Evolutionary conservation across 2,113 vertebrate species (phyloP), one percentile per base, ranked within the genome.

Genomic region (Cacatua alba): DNA sequence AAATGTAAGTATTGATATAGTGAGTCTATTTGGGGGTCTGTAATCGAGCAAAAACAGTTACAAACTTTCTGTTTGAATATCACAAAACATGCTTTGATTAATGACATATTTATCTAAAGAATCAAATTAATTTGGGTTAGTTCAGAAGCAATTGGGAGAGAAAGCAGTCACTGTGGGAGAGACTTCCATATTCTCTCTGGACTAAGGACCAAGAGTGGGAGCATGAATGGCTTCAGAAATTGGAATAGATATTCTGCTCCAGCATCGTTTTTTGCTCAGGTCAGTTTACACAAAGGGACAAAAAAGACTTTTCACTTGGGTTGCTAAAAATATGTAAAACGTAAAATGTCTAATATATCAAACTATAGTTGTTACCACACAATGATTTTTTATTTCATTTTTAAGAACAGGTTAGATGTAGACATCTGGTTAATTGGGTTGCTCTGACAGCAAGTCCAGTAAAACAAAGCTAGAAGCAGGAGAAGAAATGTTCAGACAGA

Each of bases 11-110:
- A 41, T 79, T 25, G 49, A 80, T 44, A 57, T 2, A 76, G 29
- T 53, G 26, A 5, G 17, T 70, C 57, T 78, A 74, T 75, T 62
- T 81, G 48, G 25, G 24, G 13, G 14, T 67, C 41, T 94, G n/a
- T 85, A 91, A 92, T 81, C 17, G 6, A 87, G 15, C 35, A 63
- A 90, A 91, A 77, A 69, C 37, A 69, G 25, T 87, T 75, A 74
- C 16, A 81, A 69, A 52, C 82, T 92, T 88, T 91, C 49, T 52
- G 8, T n/a, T 70, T 63, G 12, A 69, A 68, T 77, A 80, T 62
- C 17, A 89, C 24, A 95, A 89, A 72, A 55, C 12, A 17, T 28
- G 9, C 21, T 65, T 94, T 91, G 44, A 87, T 91, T 86, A 86
- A 88, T n/a, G 74, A 72, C 24, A 52, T 26, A 55, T 15, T 68